These are phyloP conservation scores for Lycorma delicatula DNA, from an alignment of 1,140 invertebrate species.

Conservation along the genomic window DNA sequence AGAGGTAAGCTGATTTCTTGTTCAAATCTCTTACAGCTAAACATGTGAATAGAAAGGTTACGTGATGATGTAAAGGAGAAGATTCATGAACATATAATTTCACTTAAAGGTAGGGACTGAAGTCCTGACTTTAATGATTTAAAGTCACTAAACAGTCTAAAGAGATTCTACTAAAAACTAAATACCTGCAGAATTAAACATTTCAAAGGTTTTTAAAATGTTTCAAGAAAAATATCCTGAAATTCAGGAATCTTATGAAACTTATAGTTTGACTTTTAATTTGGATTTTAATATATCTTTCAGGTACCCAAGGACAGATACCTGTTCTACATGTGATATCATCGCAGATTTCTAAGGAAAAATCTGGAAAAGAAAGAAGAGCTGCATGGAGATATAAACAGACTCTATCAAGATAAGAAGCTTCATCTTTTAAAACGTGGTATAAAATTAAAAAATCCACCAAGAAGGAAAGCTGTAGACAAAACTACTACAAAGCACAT, in stretches of 20 bases:
- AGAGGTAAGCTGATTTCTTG: constrained; percentile 8
- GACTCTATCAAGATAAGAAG: constrained; percentile 4
- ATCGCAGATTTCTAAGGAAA: no score
- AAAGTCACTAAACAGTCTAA: constrained; percentile 3
- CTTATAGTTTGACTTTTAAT: no score
- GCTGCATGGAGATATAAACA: constrained; percentile 11
- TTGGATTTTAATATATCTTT: no score
- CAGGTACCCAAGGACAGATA: constrained; percentile 18
- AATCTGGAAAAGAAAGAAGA: constrained; percentile 14
- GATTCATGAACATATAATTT: constrained; percentile 14
- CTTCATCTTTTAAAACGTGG: constrained; percentile 15
- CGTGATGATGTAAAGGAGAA: constrained; percentile 6
- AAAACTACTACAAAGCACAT: constrained; percentile 16
- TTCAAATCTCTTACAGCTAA: constrained; percentile 9
- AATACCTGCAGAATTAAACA: constrained; percentile 12
- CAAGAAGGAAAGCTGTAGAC: not conserved
- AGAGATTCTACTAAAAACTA: constrained; percentile 13
- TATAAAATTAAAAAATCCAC: constrained; percentile 14
- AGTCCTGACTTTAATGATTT: no score
- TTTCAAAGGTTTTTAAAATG: constrained; percentile 8
- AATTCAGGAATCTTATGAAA: constrained; percentile 10
- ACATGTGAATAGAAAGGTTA: constrained; percentile 6
- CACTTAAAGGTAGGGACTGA: no score
- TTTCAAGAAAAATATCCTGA: constrained; percentile 28
- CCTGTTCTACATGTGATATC: constrained; percentile 13